Conservation (phyloP, 2,113 vertebrate species). For the Hippocampus mohnikei region DNA sequence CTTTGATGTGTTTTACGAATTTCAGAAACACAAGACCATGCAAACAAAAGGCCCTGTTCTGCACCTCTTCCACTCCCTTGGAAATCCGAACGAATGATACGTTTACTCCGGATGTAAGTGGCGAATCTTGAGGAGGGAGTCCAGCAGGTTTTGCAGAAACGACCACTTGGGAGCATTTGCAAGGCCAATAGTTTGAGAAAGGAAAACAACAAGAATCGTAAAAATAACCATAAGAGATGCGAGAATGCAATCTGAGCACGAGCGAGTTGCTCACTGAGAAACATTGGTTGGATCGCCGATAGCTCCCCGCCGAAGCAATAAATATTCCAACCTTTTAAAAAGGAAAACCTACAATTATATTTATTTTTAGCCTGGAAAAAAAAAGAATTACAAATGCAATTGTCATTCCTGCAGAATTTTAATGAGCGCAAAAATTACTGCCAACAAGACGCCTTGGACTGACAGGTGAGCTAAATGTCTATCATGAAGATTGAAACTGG, state of each 20-base stretch:
- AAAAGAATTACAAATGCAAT: not conserved
- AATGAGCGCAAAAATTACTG: not conserved
- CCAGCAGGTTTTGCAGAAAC: too few species aligned
- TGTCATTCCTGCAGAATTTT: not conserved
- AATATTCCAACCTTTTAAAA: not conserved
- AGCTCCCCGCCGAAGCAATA: not conserved
- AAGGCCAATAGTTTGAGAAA: too few species aligned
- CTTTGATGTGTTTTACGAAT: not conserved
- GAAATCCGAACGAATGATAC: too few species aligned
- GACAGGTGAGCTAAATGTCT: conserved; percentile 1
- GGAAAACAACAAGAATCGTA: too few species aligned
- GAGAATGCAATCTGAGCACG: not conserved
- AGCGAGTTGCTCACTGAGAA: not conserved
- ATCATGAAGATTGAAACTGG: not conserved
- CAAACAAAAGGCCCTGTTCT: not conserved
- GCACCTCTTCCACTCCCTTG: too few species aligned
- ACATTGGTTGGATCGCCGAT: not conserved
- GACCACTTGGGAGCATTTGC: too few species aligned
- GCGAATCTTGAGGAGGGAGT: too few species aligned
- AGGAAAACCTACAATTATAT: not conserved
- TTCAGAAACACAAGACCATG: not conserved
- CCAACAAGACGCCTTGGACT: not conserved
- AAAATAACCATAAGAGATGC: not conserved
- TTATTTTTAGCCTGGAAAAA: not conserved
- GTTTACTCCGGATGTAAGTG: too few species aligned